These are phyloP conservation scores for Mesocricetus auratus DNA, from an alignment of 2,113 vertebrate species.

Conservation along the genomic window DNA sequence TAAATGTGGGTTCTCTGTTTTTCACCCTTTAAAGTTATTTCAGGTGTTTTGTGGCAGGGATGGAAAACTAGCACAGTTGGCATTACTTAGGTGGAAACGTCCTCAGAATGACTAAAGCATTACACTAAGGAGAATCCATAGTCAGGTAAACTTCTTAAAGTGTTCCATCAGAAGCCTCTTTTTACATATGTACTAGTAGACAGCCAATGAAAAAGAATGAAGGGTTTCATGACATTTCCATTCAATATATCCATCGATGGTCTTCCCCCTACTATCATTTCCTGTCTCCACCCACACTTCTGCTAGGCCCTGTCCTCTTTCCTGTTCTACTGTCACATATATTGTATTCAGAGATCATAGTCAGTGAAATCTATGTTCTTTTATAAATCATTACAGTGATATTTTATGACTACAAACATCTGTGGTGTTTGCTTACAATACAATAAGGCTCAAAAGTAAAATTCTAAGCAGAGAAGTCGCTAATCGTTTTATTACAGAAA, in stretches of 20 bases:
- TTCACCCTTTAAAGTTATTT: neutral
- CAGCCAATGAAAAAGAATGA: neutral
- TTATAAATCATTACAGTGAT: neutral
- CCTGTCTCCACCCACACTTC: neutral
- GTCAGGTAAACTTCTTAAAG: neutral
- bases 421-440: neutral
- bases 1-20: neutral
- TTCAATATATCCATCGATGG: neutral
- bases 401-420: neutral
- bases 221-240: neutral
- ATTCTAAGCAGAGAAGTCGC: neutral
- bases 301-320: neutral
- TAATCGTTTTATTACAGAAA: neutral
- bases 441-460: neutral
- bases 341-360: neutral
- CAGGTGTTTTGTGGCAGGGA: neutral
- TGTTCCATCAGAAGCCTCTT: too few relatives aligned
- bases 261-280: neutral
- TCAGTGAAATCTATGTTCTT: neutral
- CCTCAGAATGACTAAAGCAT: neutral
- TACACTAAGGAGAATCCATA: neutral
- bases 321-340: neutral
- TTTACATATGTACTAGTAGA: neutral
- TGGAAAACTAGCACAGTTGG: neutral
- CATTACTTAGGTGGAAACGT: neutral